Base-by-base conservation (phyloP, 1,140 invertebrate genomes). In the Physella acuta region DNA sequence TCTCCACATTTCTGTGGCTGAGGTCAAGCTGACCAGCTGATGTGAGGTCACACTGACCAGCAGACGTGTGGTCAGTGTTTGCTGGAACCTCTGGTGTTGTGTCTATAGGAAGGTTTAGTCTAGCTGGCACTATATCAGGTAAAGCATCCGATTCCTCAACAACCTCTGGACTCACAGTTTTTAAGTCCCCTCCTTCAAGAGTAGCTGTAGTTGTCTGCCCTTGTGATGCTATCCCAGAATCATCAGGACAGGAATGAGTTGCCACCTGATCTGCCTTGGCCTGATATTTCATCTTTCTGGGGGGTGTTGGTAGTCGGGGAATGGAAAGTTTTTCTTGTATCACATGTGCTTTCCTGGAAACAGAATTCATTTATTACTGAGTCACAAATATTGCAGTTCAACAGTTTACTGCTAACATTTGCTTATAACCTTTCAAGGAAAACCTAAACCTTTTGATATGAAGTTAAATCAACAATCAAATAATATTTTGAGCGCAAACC, bases 331-430 rank as follows among this genome's bases (percentile, higher is more conserved):
- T 68, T 11, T 60, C 56, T 36, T 58, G 56, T 24, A 68, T 68
- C 14, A 68, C 60, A 36, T 59, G 39, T 30, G 66, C 66, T 60
- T 68, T 68, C 56, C 66, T 68, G 34, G 34, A n/a, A n/a, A n/a
- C n/a, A n/a, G n/a, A n/a, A n/a, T n/a, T n/a, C n/a, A n/a, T n/a
- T n/a, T n/a, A n/a, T n/a, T n/a, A n/a, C n/a, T n/a, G n/a, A n/a
- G n/a, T n/a, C n/a, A n/a, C n/a, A n/a, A n/a, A n/a, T n/a, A n/a
- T n/a, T n/a, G n/a, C n/a, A n/a, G n/a, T n/a, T n/a, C n/a, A n/a
- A n/a, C n/a, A n/a, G n/a, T n/a, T n/a, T n/a, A n/a, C n/a, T n/a
- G n/a, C n/a, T n/a, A n/a, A n/a, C n/a, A n/a, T n/a, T n/a, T n/a
- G n/a, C n/a, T n/a, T n/a, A n/a, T n/a, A n/a, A n/a, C n/a, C n/a